Evolutionary conservation across 1,140 invertebrate genomes (phyloP).

Genomic region (Aphis craccivora): DNA sequence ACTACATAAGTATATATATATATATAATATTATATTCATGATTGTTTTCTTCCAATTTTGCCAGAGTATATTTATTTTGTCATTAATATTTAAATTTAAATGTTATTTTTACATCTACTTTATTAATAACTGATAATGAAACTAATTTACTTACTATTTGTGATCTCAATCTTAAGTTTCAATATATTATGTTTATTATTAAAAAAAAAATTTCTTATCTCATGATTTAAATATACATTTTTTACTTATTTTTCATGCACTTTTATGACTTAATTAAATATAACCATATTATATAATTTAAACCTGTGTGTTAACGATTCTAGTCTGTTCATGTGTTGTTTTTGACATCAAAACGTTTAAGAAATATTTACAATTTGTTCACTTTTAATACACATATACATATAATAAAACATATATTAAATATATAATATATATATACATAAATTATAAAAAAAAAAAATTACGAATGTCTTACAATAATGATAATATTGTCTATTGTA

Average conservation of each 20-base stretch:
- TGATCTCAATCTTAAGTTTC: constrained; percentile 48
- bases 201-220: not conserved
- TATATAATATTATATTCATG: not conserved
- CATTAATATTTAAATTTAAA: constrained; percentile 48
- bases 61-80: constrained; percentile 50
- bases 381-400: not conserved
- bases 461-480: not conserved
- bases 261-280: constrained; percentile 37
- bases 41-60: constrained; percentile 24
- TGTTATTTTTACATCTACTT: constrained; percentile 37
- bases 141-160: constrained; percentile 24
- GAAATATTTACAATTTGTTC: not conserved
- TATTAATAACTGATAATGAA: constrained; percentile 40
- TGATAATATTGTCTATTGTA: not conserved
- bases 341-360: not conserved
- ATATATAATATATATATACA: not conserved
- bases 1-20: not conserved
- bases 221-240: constrained; percentile 15
- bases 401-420: too few species aligned
- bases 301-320: not conserved
- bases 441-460: not conserved
- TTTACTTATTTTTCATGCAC: not conserved
- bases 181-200: constrained; percentile 20
- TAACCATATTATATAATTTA: not conserved
- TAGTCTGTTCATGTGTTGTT: constrained; percentile 4